Evolutionary conservation across 1,140 invertebrate species (phyloP), one percentile per base, ranked within the genome.

Genomic region (Drosophila burlai): DNA sequence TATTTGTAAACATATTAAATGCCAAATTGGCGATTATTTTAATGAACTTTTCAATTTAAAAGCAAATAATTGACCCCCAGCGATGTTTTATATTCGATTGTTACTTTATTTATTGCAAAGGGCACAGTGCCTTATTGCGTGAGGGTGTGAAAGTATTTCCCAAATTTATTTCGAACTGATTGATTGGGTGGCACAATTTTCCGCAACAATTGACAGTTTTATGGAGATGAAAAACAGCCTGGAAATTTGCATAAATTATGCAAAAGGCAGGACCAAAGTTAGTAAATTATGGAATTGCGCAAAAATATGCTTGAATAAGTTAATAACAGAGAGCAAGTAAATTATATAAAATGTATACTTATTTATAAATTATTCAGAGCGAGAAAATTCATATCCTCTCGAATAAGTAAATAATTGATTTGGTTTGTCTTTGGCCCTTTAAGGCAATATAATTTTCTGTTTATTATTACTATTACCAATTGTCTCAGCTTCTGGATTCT

Each of bases 1-100:
- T 67, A 43, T 54, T 46, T 71, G 67, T 46, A 68, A 68, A 68
- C 67, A 71, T 67, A 68, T 71, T 54, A 71, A 71, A 72, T 36
- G 13, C 45, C 43, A 73, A 73, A 73, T 60, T 72, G 52, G 24
- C 38, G 69, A 42, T 50, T 50, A n/a, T 72, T 60, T 60, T 60
- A 73, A 73, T 60, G 45, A 73, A 72, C 52, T 73, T 73, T 73
- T 46, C 4, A 47, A 72, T 60, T 43, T 24, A 68, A 50, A 31
- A 16, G 69, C 54, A 24, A n/a, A 73, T 73, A 49, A 73, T 36
- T 3, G 21, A 15, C 13, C 55, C 16, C 9, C 24, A 21, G 34
- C 43, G 0, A 10, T 36, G 36, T 38, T 13, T 57, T 26, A 40
- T 26, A 36, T 43, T 38, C 42, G 21, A 38, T 36, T 42, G 43